Evolutionary conservation across 2,888 invertebrate genomes (phyloP).

Genomic region (Lapara coniferarum): DNA sequence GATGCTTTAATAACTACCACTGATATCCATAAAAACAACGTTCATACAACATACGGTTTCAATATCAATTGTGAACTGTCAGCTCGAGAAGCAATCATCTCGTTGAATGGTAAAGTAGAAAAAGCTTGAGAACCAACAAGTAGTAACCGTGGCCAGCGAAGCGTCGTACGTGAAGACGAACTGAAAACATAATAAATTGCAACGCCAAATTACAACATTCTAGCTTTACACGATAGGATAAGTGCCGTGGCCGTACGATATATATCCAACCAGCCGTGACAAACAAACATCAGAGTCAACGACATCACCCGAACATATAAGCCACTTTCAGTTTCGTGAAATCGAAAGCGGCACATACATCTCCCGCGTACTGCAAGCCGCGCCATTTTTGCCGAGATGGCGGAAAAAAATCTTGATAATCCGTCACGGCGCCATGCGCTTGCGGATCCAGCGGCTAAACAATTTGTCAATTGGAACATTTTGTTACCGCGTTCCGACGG

Average conservation of each 20-base stretch:
- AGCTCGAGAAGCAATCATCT: constrained; percentile 26
- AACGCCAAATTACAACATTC: constrained; percentile 70
- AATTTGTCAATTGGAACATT: constrained; percentile 65
- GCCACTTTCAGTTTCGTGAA: constrained; percentile 81
- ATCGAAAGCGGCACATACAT: constrained; percentile 76
- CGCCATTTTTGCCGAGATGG: constrained; percentile 73
- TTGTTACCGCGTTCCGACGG: constrained; percentile 44
- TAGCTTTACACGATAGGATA: constrained; percentile 69
- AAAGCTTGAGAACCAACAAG: constrained; percentile 53
- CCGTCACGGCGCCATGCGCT: constrained; percentile 65
- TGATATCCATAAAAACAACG: constrained; percentile 19
- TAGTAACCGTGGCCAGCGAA: constrained; percentile 54
- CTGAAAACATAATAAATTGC: constrained; percentile 71
- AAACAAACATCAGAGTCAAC: constrained; percentile 81
- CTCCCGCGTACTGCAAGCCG: constrained; percentile 62
- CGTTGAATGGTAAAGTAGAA: constrained; percentile 34
- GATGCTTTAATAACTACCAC: neutral
- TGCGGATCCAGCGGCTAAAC: constrained; percentile 56
- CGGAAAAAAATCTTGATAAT: constrained; percentile 70
- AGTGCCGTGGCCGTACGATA: constrained; percentile 56
- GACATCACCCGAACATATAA: constrained; percentile 79
- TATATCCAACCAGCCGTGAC: constrained; percentile 72
- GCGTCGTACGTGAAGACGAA: constrained; percentile 55
- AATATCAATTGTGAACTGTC: constrained; percentile 16
- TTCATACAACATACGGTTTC: neutral